phyloP scores from a whole-genome alignment of 2,113 vertebrate genomes.

The Sminthopsis crassicaudata region DNA sequence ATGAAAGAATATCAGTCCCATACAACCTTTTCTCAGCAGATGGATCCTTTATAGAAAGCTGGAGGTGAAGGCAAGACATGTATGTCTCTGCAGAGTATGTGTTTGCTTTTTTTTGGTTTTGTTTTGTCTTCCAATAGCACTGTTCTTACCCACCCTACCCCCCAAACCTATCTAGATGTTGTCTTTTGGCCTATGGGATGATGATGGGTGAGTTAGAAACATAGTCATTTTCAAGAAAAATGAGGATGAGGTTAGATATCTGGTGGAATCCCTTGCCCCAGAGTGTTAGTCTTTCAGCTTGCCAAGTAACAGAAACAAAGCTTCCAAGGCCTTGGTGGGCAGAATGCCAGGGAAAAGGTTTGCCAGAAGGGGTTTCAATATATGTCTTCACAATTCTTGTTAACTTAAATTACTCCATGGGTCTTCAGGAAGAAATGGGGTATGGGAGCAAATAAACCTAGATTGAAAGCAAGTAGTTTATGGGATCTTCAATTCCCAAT shows the following conservation, averaged over 20 bases:
- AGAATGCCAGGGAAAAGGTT: background rate
- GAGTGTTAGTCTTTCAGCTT: slow-evolving; percentile 33
- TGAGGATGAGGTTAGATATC: slow-evolving; percentile 16
- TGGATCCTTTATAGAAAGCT: background rate
- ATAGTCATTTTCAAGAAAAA: slow-evolving; percentile 42
- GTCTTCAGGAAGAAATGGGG: slow-evolving; percentile 49
- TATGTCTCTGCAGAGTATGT: background rate
- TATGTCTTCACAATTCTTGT: slow-evolving; percentile 20
- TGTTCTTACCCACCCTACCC: background rate
- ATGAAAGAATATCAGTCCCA: background rate
- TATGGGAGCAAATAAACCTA: background rate
- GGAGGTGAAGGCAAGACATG: background rate
- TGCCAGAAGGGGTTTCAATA: background rate
- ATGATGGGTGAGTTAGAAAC: slow-evolving; percentile 32
- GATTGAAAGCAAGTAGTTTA: background rate
- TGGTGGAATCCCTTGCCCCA: background rate
- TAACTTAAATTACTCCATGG: slow-evolving; percentile 39
- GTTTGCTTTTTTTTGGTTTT: background rate
- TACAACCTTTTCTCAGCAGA: background rate
- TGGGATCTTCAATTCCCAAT: slow-evolving; percentile 65
- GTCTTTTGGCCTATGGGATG: slow-evolving; percentile 38
- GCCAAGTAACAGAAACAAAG: background rate
- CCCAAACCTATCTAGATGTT: slow-evolving; percentile 31
- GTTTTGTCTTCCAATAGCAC: slow-evolving; percentile 28
- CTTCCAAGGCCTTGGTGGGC: slow-evolving; percentile 35